A percentile compares a stretch with the other conserved stretches of the same genome.
Conservation (phyloP, 2,888 invertebrate species). For the Apomyelois bistriatella region DNA sequence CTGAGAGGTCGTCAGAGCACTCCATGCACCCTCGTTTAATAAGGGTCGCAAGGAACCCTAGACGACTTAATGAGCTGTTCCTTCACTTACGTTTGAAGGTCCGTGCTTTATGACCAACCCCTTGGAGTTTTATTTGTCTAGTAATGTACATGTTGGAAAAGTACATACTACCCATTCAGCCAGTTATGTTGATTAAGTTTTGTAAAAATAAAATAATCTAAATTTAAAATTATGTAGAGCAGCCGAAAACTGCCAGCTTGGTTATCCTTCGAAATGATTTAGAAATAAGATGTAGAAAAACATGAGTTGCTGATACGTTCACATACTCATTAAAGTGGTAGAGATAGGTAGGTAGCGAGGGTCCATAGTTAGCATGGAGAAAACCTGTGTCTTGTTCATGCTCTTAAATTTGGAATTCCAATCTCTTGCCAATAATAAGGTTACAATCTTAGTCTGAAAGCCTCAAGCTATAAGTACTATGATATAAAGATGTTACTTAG, state of each 20-base stretch:
- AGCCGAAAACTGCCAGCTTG: too few species aligned
- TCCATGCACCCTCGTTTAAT: conserved; percentile 49
- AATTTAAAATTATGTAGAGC: too few species aligned
- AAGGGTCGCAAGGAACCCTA: conserved; percentile 51
- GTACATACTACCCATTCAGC: too few species aligned
- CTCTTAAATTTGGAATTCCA: background rate
- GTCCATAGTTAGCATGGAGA: too few species aligned
- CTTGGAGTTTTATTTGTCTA: conserved; percentile 13
- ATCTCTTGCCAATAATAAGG: background rate
- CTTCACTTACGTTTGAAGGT: conserved; percentile 21
- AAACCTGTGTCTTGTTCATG: too few species aligned
- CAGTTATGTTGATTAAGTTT: too few species aligned
- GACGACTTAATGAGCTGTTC: conserved; percentile 58
- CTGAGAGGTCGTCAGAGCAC: conserved; percentile 25
- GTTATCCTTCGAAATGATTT: too few species aligned
- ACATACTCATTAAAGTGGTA: too few species aligned
- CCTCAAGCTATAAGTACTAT: background rate
- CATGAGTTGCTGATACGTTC: too few species aligned
- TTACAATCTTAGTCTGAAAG: background rate
- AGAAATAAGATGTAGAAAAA: too few species aligned
- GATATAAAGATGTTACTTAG: background rate
- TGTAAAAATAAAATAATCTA: too few species aligned
- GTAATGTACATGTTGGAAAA: background rate
- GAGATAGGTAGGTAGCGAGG: too few species aligned
- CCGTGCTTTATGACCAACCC: conserved; percentile 14